These are phyloP conservation scores for Acleris emargana DNA, from an alignment of 2,888 invertebrate genomes.

Conservation along the genomic window DNA sequence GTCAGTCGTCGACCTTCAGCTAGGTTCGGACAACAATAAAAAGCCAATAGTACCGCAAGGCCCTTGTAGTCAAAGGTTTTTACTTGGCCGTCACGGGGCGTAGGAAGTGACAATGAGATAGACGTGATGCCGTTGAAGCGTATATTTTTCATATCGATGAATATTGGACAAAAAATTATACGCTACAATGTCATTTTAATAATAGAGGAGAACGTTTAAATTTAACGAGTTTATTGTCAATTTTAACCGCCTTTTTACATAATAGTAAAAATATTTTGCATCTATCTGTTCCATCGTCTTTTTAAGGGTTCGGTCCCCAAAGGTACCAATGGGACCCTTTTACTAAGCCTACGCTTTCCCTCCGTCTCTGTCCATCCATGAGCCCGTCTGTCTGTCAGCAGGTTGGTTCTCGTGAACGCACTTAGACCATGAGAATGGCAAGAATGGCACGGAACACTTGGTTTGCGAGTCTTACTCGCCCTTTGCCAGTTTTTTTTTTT, in stretches of 20 bases:
- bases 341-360: too few relatives aligned
- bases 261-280: background rate
- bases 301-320: too few relatives aligned
- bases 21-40: conserved; percentile 16
- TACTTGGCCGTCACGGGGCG: conserved; percentile 25
- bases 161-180: conserved; percentile 21
- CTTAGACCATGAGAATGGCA: too few relatives aligned
- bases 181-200: conserved; percentile 5
- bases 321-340: too few relatives aligned
- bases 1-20: conserved; percentile 22
- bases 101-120: conserved; percentile 29
- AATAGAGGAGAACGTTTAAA: background rate
- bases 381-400: too few relatives aligned
- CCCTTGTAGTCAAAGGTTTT: conserved; percentile 34
- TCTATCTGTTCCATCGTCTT: too few relatives aligned
- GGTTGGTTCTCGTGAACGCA: too few relatives aligned
- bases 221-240: background rate
- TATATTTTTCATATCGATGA: conserved; percentile 33
- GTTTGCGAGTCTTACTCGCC: too few relatives aligned
- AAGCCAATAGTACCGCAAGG: conserved; percentile 30
- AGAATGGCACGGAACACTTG: too few relatives aligned
- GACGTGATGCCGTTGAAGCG: conserved; percentile 12
- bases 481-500: too few relatives aligned
- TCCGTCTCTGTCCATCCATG: too few relatives aligned
- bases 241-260: background rate